A percentile compares a stretch with the other conserved stretches of the same genome.
These are phyloP conservation scores for Callithrix jacchus DNA, from an alignment of 2,113 vertebrate species.

Conservation along the genomic window DNA sequence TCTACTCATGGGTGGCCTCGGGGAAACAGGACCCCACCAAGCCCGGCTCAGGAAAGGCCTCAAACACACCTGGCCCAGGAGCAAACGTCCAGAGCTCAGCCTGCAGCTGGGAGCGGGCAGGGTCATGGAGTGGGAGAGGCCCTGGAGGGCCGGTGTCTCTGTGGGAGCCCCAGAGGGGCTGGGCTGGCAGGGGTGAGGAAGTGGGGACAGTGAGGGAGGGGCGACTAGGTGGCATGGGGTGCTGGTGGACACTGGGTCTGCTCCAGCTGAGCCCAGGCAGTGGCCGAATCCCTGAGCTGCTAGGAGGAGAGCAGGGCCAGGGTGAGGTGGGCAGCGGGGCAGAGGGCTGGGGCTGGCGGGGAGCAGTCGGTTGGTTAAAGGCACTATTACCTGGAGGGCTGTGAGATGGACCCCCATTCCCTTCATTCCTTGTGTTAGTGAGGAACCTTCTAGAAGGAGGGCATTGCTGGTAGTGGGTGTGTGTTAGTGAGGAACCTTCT, in stretches of 20 bases:
- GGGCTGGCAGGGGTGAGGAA: background rate
- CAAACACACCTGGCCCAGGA: background rate
- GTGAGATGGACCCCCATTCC: too few relatives aligned
- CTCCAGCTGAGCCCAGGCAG: background rate
- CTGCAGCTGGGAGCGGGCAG: background rate
- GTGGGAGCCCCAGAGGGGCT: rapidly evolving
- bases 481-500: background rate
- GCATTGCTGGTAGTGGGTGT: too few relatives aligned
- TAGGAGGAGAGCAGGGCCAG: too few relatives aligned
- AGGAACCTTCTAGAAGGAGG: too few relatives aligned
- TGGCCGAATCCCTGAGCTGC: too few relatives aligned
- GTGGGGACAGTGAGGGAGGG: background rate
- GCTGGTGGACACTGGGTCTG: rapidly evolving
- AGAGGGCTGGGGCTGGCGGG: too few relatives aligned
- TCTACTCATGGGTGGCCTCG: background rate
- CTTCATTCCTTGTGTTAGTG: background rate
- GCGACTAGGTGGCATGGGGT: rapidly evolving
- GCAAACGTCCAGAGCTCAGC: background rate
- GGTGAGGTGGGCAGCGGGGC: too few relatives aligned
- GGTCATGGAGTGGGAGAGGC: too few relatives aligned
- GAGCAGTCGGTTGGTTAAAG: too few relatives aligned
- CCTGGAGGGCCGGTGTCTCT: too few relatives aligned
- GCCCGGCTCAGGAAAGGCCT: background rate
- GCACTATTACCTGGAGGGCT: background rate
- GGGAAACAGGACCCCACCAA: background rate